Conservation (phyloP, 2,113 vertebrate species). For the Mirza zaza region DNA sequence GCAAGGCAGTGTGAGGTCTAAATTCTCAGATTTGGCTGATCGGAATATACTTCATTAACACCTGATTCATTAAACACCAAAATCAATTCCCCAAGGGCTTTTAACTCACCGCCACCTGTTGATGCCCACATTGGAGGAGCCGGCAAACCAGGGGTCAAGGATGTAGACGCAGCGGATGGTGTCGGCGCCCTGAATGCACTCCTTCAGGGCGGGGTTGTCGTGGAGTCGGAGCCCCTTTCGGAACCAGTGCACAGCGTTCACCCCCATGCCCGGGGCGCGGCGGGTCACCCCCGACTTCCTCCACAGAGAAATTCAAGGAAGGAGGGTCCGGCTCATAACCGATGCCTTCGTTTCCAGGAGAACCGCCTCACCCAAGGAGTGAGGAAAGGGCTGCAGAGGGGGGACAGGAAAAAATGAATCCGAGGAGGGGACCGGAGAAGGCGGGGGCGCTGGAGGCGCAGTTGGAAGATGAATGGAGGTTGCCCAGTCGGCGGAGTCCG, state of each 20-base stretch:
- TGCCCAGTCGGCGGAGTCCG: background rate
- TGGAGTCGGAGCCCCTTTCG: slow-evolving; percentile 98
- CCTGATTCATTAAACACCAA: background rate
- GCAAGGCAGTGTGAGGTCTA: background rate
- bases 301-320: slow-evolving; percentile 23
- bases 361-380: background rate
- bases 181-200: slow-evolving; percentile 93
- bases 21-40: background rate
- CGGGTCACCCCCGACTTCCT: background rate
- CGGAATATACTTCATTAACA: background rate
- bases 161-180: slow-evolving; percentile 97
- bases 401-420: background rate
- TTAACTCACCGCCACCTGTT: slow-evolving; percentile 97
- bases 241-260: slow-evolving; percentile 98
- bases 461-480: slow-evolving; percentile 56
- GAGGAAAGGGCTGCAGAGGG: background rate
- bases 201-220: slow-evolving; percentile 95
- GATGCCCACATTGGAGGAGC: slow-evolving; percentile 98
- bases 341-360: slow-evolving; percentile 52
- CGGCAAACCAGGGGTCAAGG: slow-evolving; percentile 98
- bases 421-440: background rate
- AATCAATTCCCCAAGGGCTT: background rate
- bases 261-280: slow-evolving; percentile 87
- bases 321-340: slow-evolving; percentile 48
- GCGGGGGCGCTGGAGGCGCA: slow-evolving; percentile 20